phyloP scores from a whole-genome alignment of 2,888 invertebrate species.

The Pammene aurita region DNA sequence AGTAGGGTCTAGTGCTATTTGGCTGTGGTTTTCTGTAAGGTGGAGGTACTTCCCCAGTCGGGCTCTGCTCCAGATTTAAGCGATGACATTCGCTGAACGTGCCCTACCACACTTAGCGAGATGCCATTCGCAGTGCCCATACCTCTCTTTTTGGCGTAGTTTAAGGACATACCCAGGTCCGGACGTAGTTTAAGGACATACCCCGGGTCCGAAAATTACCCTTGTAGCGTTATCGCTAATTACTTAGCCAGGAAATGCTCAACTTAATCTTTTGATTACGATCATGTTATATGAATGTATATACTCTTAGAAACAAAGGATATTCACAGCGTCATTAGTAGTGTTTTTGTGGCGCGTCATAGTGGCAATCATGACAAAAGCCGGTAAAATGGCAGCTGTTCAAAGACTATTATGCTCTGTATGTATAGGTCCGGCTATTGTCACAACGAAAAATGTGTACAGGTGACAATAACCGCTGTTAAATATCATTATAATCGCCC shows the following conservation, averaged over 20 bases:
- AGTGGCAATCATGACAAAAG: slow-evolving; percentile 50
- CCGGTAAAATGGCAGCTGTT: slow-evolving; percentile 46
- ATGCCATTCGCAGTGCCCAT: too few species aligned
- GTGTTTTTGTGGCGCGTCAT: slow-evolving; percentile 53
- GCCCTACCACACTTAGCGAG: too few species aligned
- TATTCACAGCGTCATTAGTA: slow-evolving; percentile 55
- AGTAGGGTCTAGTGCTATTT: too few species aligned
- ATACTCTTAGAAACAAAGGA: slow-evolving; percentile 52
- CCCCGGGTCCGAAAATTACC: too few species aligned
- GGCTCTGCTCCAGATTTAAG: too few species aligned
- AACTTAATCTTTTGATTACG: slow-evolving; percentile 27
- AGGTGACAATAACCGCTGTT: slow-evolving; percentile 26
- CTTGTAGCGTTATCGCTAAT: too few species aligned
- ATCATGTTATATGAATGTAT: slow-evolving; percentile 21
- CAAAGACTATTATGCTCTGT: slow-evolving; percentile 41
- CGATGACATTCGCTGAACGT: too few species aligned
- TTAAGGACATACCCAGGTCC: too few species aligned
- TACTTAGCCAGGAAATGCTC: slow-evolving; percentile 14
- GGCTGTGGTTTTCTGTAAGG: too few species aligned
- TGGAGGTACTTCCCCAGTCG: too few species aligned
- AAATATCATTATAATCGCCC: slow-evolving; percentile 26
- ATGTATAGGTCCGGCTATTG: slow-evolving; percentile 28
- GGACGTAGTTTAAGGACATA: too few species aligned
- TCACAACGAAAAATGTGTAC: slow-evolving; percentile 27
- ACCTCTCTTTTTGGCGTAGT: too few species aligned